phyloP scores from a whole-genome alignment of 2,113 vertebrate genomes.

The Labeo catla region DNA sequence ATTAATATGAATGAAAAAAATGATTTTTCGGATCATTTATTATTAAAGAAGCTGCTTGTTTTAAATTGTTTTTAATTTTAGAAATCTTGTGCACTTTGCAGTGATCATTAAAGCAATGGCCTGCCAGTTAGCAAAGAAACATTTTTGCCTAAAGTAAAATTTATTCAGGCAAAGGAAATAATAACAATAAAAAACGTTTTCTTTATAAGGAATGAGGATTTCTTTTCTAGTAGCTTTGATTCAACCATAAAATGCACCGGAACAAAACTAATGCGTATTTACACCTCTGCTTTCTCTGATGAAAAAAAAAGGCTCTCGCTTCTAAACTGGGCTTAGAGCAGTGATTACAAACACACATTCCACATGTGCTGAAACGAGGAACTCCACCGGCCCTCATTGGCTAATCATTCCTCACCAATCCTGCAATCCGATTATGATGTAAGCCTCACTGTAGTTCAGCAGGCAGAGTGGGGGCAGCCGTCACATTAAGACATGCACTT shows the following conservation, averaged over 20 bases:
- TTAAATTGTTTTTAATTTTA: neutral
- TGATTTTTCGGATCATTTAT: neutral
- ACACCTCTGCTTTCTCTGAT: neutral
- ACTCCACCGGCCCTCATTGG: slow-evolving; percentile 58
- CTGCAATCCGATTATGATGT: slow-evolving; percentile 72
- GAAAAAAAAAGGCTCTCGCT: neutral
- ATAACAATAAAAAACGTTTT: neutral
- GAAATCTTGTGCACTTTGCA: neutral
- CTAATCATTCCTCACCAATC: slow-evolving; percentile 68
- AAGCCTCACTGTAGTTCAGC: slow-evolving; percentile 44
- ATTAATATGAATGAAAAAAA: too few relatives aligned
- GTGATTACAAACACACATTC: neutral
- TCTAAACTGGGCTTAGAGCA: neutral
- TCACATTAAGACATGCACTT: slow-evolving; percentile 28
- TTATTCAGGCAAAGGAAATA: neutral
- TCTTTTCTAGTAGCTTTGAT: neutral
- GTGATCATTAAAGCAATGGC: neutral
- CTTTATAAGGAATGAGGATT: neutral
- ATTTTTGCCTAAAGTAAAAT: neutral
- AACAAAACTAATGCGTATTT: neutral
- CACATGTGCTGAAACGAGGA: slow-evolving; percentile 27
- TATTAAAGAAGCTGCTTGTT: neutral
- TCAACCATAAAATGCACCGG: neutral
- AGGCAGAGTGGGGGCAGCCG: slow-evolving; percentile 27
- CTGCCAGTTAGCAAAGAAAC: neutral